Evolutionary conservation across 2,797 vertebrate genomes (phyloP).

Genomic region (Arremon aurantiirostris): DNA sequence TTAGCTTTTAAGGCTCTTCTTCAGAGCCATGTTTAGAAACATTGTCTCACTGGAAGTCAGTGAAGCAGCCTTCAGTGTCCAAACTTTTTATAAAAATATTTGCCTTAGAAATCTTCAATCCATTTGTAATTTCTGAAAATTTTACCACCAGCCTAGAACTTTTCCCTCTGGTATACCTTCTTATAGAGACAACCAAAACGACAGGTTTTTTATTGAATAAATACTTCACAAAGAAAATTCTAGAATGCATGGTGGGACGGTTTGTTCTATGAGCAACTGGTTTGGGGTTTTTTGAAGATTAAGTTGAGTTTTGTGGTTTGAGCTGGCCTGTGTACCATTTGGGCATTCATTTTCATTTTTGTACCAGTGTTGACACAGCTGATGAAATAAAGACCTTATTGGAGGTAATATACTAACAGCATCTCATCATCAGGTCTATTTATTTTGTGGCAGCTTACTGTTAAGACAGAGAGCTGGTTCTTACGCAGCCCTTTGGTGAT

Average conservation of each 20-base stretch:
- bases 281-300: background rate
- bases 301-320: background rate
- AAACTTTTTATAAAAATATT: background rate
- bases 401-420: background rate
- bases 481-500: background rate
- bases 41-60: background rate
- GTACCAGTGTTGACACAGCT: background rate
- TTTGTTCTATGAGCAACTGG: background rate
- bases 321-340: background rate
- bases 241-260: rapidly evolving
- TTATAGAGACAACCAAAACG: background rate
- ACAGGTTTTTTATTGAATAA: background rate
- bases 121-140: background rate
- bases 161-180: background rate
- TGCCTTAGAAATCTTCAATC: background rate
- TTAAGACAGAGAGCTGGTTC: background rate
- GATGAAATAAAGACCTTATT: background rate
- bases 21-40: background rate
- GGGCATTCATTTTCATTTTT: background rate
- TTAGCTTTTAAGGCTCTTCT: background rate
- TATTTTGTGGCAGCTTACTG: background rate
- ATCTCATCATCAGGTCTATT: background rate
- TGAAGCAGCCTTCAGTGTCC: background rate
- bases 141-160: background rate
- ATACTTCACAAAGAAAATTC: background rate